These are phyloP conservation scores for Drosophila tropicalis DNA, from an alignment of 1,140 invertebrate species.

Conservation along the genomic window DNA sequence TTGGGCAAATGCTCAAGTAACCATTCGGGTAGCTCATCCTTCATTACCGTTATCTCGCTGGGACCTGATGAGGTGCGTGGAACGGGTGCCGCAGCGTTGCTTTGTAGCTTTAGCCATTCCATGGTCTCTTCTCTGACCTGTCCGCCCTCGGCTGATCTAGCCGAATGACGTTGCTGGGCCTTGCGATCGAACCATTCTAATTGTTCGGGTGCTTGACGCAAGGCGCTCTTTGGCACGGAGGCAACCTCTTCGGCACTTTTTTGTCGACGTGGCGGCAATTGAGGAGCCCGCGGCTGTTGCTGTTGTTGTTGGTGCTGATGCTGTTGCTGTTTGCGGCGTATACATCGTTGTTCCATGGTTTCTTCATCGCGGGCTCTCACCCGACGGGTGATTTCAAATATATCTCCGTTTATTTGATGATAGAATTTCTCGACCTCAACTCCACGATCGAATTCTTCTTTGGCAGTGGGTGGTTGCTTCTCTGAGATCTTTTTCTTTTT, in stretches of 20 bases:
- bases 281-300: constrained; percentile 39
- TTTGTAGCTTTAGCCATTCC: constrained; percentile 76
- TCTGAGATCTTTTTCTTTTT: constrained; percentile 57
- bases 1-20: constrained; percentile 75
- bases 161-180: constrained; percentile 79
- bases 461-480: constrained; percentile 62
- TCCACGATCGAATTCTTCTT: constrained; percentile 78
- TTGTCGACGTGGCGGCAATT: constrained; percentile 73
- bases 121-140: constrained; percentile 78
- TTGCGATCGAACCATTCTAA: constrained; percentile 81
- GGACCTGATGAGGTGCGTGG: constrained; percentile 79
- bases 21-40: constrained; percentile 81
- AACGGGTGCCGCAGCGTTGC: constrained; percentile 40
- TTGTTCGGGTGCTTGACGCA: constrained; percentile 61
- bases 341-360: constrained; percentile 77
- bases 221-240: constrained; percentile 69
- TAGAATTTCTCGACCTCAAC: constrained; percentile 82
- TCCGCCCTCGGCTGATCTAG: constrained; percentile 77
- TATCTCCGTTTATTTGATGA: constrained; percentile 82
- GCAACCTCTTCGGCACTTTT: constrained; percentile 80
- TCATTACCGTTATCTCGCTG: constrained; percentile 78
- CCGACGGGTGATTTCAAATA: constrained; percentile 79
- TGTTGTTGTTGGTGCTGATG: constrained; percentile 31
- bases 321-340: constrained; percentile 46
- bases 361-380: constrained; percentile 78